These are phyloP conservation scores for Homarus gammarus DNA, from an alignment of 2,888 invertebrate genomes.

Conservation along the genomic window DNA sequence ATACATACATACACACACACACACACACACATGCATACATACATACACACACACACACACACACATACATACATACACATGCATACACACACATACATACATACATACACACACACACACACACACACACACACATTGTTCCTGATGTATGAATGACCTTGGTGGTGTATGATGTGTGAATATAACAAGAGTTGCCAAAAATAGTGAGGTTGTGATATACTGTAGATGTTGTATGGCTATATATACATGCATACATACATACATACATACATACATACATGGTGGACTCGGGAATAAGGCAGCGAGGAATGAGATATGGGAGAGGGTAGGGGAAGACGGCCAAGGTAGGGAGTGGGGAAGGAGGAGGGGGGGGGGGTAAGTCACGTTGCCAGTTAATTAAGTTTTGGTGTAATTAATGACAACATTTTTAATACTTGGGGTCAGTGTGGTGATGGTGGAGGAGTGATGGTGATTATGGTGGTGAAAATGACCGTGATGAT, in stretches of 20 bases:
- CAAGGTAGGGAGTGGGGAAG: background rate
- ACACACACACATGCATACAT: too few species aligned
- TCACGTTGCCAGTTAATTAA: too few species aligned
- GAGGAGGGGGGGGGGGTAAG: background rate
- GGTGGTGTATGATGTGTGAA: too few species aligned
- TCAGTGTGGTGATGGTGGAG: too few species aligned
- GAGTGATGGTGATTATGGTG: too few species aligned
- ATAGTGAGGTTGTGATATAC: too few species aligned
- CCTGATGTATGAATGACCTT: too few species aligned
- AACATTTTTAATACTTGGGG: too few species aligned
- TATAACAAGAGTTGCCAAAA: too few species aligned
- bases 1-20: slow-evolving; percentile 26
- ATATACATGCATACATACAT: background rate
- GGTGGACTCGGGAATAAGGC: background rate
- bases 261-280: background rate
- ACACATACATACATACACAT: slow-evolving; percentile 13
- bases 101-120: slow-evolving; percentile 23
- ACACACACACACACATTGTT: background rate
- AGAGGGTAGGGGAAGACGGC: slow-evolving; percentile 10
- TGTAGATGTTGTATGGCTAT: too few species aligned
- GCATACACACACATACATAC: slow-evolving; percentile 31
- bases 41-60: background rate
- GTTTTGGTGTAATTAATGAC: too few species aligned
- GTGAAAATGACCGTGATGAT: too few species aligned
- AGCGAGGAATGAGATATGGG: background rate